Evolutionary conservation across 2,888 invertebrate species (phyloP).

Genomic region (Trimorus sp.): DNA sequence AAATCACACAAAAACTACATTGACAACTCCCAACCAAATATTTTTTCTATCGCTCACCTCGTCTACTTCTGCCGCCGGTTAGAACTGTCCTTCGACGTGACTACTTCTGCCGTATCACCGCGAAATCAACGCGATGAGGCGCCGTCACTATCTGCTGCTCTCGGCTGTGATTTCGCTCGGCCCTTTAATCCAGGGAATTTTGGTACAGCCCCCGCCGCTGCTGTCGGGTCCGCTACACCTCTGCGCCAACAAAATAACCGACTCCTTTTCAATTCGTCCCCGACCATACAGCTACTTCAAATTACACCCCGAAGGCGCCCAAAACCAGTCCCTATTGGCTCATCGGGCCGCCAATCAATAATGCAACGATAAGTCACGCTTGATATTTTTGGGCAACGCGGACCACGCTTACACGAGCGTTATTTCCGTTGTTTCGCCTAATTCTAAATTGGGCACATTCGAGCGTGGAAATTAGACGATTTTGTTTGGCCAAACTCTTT

Average conservation of each 20-base stretch:
- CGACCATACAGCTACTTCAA: constrained; percentile 8
- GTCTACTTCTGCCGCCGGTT: constrained; percentile 6
- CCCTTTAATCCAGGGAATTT: constrained; percentile 55
- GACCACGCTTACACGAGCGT: no score
- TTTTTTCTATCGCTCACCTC: neutral
- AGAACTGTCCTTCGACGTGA: constrained; percentile 40
- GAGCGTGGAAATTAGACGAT: no score
- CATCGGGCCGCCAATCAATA: constrained; percentile 49
- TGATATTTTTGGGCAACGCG: constrained; percentile 28
- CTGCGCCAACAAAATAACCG: constrained; percentile 29
- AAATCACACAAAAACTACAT: no score
- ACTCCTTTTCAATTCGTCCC: constrained; percentile 38
- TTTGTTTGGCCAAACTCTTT: no score
- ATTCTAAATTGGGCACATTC: no score
- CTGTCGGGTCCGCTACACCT: constrained; percentile 55
- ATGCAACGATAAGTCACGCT: constrained; percentile 34
- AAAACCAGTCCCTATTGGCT: constrained; percentile 40
- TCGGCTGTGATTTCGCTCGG: constrained; percentile 26
- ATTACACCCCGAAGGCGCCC: constrained; percentile 21
- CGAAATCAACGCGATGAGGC: constrained; percentile 63
- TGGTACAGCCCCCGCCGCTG: constrained; percentile 59
- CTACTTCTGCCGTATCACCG: constrained; percentile 59
- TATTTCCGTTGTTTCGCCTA: no score
- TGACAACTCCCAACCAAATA: no score
- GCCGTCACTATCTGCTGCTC: constrained; percentile 61